phyloP scores from a whole-genome alignment of 2,888 invertebrate genomes.

The Latheticus oryzae region DNA sequence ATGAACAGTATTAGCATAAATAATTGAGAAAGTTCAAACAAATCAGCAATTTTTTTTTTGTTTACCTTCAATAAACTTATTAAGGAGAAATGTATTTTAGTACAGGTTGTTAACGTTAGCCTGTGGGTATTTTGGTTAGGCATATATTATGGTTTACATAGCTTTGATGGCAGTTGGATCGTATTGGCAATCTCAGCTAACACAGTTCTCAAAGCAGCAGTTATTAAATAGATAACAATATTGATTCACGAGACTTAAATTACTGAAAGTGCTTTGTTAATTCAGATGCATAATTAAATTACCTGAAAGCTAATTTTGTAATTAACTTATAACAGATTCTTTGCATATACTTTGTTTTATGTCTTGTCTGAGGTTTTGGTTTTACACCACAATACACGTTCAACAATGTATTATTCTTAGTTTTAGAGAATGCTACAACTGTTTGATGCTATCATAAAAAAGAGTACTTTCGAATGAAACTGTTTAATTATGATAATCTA shows the following conservation, averaged over 20 bases:
- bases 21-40: too few species aligned
- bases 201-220: slow-evolving; percentile 10
- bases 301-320: too few species aligned
- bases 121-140: slow-evolving; percentile 9
- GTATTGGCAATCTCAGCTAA: slow-evolving; percentile 8
- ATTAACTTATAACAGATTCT: too few species aligned
- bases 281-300: neutral
- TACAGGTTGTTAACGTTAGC: too few species aligned
- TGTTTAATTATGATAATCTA: neutral
- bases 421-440: neutral
- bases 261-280: slow-evolving; percentile 1
- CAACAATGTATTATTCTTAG: too few species aligned
- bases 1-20: slow-evolving; percentile 65
- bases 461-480: slow-evolving; percentile 6
- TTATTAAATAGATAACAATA: slow-evolving; percentile 7
- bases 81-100: slow-evolving; percentile 5
- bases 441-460: slow-evolving; percentile 3
- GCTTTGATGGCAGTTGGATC: slow-evolving; percentile 10
- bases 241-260: slow-evolving; percentile 1
- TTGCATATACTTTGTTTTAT: too few species aligned
- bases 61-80: too few species aligned
- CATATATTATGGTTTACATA: slow-evolving; percentile 5
- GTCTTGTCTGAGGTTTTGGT: too few species aligned
- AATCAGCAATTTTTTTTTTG: too few species aligned
- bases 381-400: neutral